A percentile compares a stretch with the other conserved stretches of the same genome.
phyloP scores from a whole-genome alignment of 2,797 vertebrate genomes.

The Liasis olivaceus region DNA sequence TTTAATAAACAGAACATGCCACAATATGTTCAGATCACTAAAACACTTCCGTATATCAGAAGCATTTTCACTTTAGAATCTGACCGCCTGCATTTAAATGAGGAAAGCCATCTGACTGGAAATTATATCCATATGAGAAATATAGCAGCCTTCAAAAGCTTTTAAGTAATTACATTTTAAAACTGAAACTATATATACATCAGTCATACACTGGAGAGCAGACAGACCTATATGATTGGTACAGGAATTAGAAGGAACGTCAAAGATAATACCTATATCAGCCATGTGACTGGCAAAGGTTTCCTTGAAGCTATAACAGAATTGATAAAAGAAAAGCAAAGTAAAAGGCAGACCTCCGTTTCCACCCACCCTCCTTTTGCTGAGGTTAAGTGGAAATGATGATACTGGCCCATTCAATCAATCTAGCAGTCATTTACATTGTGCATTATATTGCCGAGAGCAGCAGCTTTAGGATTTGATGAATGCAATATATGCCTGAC shows the following conservation, averaged over 20 bases:
- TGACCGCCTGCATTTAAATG: not conserved
- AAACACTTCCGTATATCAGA: not conserved
- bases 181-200: not conserved
- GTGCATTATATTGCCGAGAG: not conserved
- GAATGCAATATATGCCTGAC: not conserved
- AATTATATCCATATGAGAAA: not conserved
- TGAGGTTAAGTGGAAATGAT: constrained; percentile 20
- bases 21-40: not conserved
- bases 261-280: not conserved
- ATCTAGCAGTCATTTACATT: constrained; percentile 17
- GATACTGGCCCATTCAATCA: constrained; percentile 14
- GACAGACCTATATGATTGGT: not conserved
- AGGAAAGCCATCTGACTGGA: not conserved
- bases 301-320: not conserved
- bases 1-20: not conserved
- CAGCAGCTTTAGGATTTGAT: not conserved
- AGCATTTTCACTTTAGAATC: not conserved
- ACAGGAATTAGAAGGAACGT: not conserved
- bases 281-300: not conserved
- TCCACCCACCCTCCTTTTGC: not conserved
- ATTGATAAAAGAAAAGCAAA: constrained; percentile 1
- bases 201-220: not conserved
- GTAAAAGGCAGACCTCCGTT: not conserved
- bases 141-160: not conserved
- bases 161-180: not conserved